Percentiles rank a stretch among this genome's conserved stretches.
Conservation (phyloP, 2,888 invertebrate species). For the Ditula angustiorana region DNA sequence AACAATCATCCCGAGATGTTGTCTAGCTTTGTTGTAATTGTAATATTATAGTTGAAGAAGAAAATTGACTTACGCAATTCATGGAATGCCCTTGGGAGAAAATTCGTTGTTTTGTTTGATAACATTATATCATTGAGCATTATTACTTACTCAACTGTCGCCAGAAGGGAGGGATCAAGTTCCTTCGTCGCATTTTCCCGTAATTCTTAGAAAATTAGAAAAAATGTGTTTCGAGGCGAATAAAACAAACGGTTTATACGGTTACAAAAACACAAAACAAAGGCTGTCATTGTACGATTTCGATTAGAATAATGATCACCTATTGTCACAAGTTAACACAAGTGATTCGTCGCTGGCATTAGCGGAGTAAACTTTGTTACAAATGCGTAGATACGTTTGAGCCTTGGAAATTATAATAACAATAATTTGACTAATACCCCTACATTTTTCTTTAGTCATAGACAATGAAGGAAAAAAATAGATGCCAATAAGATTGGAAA, state of each 20-base stretch:
- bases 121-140: too few relatives aligned
- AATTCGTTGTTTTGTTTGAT: too few relatives aligned
- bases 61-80: too few relatives aligned
- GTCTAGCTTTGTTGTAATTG: too few relatives aligned
- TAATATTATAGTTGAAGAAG: too few relatives aligned
- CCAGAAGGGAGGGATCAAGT: too few relatives aligned
- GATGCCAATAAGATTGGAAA: slow-evolving; percentile 40
- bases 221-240: too few relatives aligned
- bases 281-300: slow-evolving; percentile 10
- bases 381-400: slow-evolving; percentile 28
- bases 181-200: not conserved
- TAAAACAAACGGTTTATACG: too few relatives aligned
- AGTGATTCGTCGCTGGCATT: slow-evolving; percentile 6
- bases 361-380: slow-evolving; percentile 2
- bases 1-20: too few relatives aligned
- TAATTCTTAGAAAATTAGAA: too few relatives aligned
- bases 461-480: slow-evolving; percentile 37
- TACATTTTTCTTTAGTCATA: slow-evolving; percentile 40
- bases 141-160: too few relatives aligned
- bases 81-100: too few relatives aligned
- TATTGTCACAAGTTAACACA: slow-evolving; percentile 22
- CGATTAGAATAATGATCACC: slow-evolving; percentile 16
- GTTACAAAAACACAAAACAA: not conserved
- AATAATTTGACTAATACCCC: slow-evolving; percentile 41
- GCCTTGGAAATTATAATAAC: slow-evolving; percentile 42